Percentiles rank a stretch among this genome's conserved stretches.
Conservation (phyloP, 2,113 vertebrate genomes). For the Kryptolebias marmoratus region DNA sequence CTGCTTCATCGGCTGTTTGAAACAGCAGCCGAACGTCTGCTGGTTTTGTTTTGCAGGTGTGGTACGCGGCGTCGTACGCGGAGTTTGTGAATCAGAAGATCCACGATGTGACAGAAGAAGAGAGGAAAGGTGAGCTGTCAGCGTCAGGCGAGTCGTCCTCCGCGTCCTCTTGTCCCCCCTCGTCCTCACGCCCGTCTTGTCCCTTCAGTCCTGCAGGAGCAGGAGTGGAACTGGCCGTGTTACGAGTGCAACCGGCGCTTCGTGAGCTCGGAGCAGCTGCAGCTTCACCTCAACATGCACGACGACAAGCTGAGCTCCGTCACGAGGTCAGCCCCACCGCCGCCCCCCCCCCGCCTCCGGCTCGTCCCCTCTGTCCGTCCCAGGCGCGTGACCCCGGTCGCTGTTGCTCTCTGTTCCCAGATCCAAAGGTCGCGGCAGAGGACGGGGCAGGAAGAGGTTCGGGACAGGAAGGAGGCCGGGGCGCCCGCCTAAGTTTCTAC, state of each 20-base stretch:
- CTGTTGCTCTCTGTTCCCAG: conserved; percentile 66
- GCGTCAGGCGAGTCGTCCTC: background rate
- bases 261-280: conserved; percentile 95
- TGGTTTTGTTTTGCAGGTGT: conserved; percentile 83
- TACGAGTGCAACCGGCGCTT: conserved; percentile 97
- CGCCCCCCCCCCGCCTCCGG: background rate
- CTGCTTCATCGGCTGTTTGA: too few relatives aligned
- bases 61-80: conserved; percentile 97
- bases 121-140: conserved; percentile 87
- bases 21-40: too few relatives aligned
- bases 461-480: conserved; percentile 91
- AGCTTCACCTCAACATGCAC: conserved; percentile 97
- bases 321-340: conserved; percentile 80
- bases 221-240: conserved; percentile 98
- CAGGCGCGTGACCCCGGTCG: background rate
- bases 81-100: conserved; percentile 97
- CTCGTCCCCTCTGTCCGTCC: background rate
- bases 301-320: conserved; percentile 94
- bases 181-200: background rate
- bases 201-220: conserved; percentile 85
- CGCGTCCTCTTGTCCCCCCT: background rate
- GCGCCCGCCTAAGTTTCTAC: conserved; percentile 93
- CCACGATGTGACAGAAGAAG: conserved; percentile 94
- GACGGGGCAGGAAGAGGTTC: conserved; percentile 90
- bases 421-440: conserved; percentile 89